Base-by-base conservation (phyloP, 1,140 invertebrate species). In the Penaeus chinensis region DNA sequence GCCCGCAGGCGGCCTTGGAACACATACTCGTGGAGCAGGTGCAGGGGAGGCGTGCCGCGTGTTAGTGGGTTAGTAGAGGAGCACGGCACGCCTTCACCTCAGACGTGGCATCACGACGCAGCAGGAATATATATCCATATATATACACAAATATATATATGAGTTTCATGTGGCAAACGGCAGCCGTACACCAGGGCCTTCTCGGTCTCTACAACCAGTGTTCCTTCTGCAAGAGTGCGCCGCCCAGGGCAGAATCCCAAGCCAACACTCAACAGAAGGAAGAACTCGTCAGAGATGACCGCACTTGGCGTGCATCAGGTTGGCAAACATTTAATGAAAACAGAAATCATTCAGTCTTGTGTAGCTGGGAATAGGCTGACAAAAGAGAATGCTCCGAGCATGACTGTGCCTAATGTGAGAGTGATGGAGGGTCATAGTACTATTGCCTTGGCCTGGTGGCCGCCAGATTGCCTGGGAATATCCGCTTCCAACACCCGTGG, bases 51-150 rank as follows among this genome's bases (percentile, higher is more conserved):
- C 84, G 74, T 79, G 89, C 84, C 89, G 84, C 63, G 37, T 80
- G 89, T 86, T 89, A 87, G 84, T 89, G 74, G 66, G 69, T 86
- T 85, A 84, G 84, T 85, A 66, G 78, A 54, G 69, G 84, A 63
- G 62, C 76, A 77, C 84, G 84, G 42, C 89, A 89, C 87, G 87
- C 82, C 87, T 81, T 78, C 66, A 80, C 87, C 87, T 32, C 65
- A 61, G 65, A 71, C 89, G 89, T 77, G 84, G 84, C 89, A 89
- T 89, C 89, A 89, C 89, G 89, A 89, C 77, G 69, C 84, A 85
- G 89, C 84, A 86, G 89, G 82, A 37, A 63, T 76, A 66, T 54
- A 54, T 54, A 54, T 54, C 54, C 54, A 54, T 54, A 54, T 54
- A 54, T 54, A 54, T 54, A 54, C 16, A 54, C 54, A 54, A 54